Conservation (phyloP, 2,888 invertebrate genomes). For the Drosophila tripunctata region DNA sequence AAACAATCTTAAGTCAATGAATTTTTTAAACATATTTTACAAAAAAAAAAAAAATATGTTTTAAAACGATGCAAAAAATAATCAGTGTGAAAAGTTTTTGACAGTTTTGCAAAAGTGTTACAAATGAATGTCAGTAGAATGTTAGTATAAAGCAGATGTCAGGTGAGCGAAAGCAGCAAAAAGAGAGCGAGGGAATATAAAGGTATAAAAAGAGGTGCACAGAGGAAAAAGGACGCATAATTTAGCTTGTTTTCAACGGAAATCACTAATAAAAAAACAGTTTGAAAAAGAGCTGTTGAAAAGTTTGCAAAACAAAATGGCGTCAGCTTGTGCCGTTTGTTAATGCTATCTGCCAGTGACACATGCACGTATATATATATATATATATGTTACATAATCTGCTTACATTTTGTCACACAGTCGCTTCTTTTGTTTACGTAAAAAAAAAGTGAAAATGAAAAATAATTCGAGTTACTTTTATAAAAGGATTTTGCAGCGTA, state of each 20-base stretch:
- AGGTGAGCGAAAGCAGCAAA: conserved; percentile 25
- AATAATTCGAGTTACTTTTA: conserved; percentile 47
- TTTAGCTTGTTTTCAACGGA: conserved; percentile 74
- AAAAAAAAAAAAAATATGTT: no score
- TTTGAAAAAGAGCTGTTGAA: conserved; percentile 69
- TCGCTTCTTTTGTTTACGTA: conserved; percentile 28
- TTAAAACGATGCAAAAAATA: no score
- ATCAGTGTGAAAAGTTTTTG: neutral
- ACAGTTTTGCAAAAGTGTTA: conserved; percentile 4
- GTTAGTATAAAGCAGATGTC: conserved; percentile 14
- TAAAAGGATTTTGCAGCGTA: conserved; percentile 53
- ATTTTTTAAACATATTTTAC: neutral
- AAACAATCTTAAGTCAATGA: neutral
- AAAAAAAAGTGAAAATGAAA: conserved; percentile 5
- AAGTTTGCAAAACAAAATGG: conserved; percentile 76
- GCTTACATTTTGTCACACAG: conserved; percentile 65
- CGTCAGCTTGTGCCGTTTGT: conserved; percentile 62
- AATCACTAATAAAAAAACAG: conserved; percentile 79
- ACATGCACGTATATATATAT: conserved; percentile 1
- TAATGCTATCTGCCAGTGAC: conserved; percentile 60
- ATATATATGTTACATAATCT: conserved; percentile 68
- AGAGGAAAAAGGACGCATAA: conserved; percentile 47
- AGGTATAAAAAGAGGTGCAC: neutral
- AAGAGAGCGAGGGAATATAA: neutral
- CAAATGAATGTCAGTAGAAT: conserved; percentile 11